phyloP scores from a whole-genome alignment of 2,888 invertebrate species.

The Brachyptera putata region DNA sequence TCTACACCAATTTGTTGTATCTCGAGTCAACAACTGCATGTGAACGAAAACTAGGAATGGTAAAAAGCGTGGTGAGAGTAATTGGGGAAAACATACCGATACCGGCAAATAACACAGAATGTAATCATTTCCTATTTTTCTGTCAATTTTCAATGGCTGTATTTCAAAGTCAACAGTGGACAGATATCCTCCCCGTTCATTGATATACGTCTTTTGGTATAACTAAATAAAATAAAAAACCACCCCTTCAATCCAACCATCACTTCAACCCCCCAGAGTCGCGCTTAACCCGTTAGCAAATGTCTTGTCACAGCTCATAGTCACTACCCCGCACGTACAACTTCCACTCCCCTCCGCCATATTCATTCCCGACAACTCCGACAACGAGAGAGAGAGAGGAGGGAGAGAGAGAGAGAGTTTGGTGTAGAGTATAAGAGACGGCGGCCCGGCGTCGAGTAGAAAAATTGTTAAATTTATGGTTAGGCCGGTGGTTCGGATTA shows the following conservation, averaged over 20 bases:
- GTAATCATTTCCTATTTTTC: too few species aligned
- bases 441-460: conserved; percentile 26
- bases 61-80: too few species aligned
- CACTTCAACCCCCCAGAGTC: not conserved
- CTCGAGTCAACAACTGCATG: too few species aligned
- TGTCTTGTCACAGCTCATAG: conserved; percentile 27
- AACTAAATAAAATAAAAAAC: too few species aligned
- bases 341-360: conserved; percentile 12
- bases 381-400: conserved; percentile 1
- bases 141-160: too few species aligned
- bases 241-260: conserved; percentile 23
- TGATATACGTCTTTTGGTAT: too few species aligned
- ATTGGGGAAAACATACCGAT: too few species aligned
- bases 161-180: too few species aligned
- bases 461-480: conserved; percentile 33
- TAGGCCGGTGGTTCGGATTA: conserved; percentile 28
- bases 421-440: not conserved
- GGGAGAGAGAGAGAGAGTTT: not conserved
- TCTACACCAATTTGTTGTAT: too few species aligned
- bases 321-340: conserved; percentile 25
- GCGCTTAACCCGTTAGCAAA: conserved; percentile 4
- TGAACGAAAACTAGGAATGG: too few species aligned
- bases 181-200: too few species aligned
- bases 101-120: too few species aligned
- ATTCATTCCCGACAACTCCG: conserved; percentile 16